Base-by-base conservation (phyloP, 1,140 invertebrate genomes). In the Drosophila triauraria region DNA sequence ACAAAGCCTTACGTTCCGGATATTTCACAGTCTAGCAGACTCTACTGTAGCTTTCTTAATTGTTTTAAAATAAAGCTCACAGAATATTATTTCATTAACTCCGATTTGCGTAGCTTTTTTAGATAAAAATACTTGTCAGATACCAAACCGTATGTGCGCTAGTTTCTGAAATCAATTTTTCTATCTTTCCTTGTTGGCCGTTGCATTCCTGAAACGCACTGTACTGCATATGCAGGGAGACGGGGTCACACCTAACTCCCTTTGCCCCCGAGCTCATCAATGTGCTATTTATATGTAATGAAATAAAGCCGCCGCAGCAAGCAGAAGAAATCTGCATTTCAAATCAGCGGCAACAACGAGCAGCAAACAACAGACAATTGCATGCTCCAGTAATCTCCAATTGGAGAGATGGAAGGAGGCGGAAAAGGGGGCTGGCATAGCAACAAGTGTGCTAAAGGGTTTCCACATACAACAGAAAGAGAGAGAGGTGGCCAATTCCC, bases 251-350 rank as follows among this genome's bases (percentile, higher is more conserved):
- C 2, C n/a, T 53, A 25, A 17, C 42, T 47, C 35, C 46, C 53
- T 58, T 70, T 71, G 42, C 51, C 65, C 44, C 53, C 38, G 3
- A 70, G 62, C 69, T 59, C 69, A 43, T 71, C 70, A 74, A 74
- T 70, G 75, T 58, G 44, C 75, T 67, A 77, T 71, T 81, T 81
- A 74, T 81, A 71, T 75, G 44, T 64, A 77, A 67, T 82, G 79
- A 59, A 82, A 82, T 82, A 81, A 68, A 82, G 61, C 59, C 69
- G 62, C 40, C 23, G 62, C 67, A 70, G 62, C 68, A 27, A 58
- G 62, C 43, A 75, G 64, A 85, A 60, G 77, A 85, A 84, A 84
- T 85, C 82, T 84, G 82, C 82, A 84, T 84, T 84, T 81, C 83
- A 84, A 84, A 84, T 85, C 68, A 80, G 70, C 57, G 48, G 38